Evolutionary conservation across 1,140 invertebrate genomes (phyloP), one percentile per base, ranked within the genome.

Genomic region (Drosophila seguyi): DNA sequence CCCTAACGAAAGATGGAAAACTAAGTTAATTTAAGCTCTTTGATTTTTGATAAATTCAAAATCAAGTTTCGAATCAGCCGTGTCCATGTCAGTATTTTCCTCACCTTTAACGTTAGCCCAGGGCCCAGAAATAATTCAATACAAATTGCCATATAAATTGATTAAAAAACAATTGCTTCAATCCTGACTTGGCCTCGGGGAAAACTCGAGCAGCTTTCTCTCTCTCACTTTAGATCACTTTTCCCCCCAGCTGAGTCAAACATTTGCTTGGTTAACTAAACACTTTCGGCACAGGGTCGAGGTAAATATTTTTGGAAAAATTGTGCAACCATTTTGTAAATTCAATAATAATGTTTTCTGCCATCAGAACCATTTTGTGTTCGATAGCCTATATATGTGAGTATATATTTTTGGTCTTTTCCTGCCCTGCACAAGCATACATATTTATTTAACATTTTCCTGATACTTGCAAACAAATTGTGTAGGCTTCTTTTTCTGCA

Each of bases 111-210:
- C 14, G 7, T 22, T 60, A 7, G 11, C 50, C 3, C 6, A 41
- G 42, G 34, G 27, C 38, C 18, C 4, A 18, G 11, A 18, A 18
- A 60, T 63, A 42, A 60, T 60, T 34, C 27, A 8, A 39, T n/a
- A 31, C 29, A 63, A 63, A 60, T 22, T 59, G 18, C 27, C 14
- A 60, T 42, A 31, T 42, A 22, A 63, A 60, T 41, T 65, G 29
- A 65, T 42, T 61, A 61, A 61, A 65, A 65, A 42, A 16, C 56
- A 65, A 63, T 60, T 41, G 36, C 25, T 18, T 14, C 39, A 31
- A 6, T 25, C 16, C 38, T 22, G 27, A 60, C 18, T 3, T 2
- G 0, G 36, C 38, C 48, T 11, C 1, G 16, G 16, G 48, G 55
- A 42, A 60, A 60, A 11, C 3, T 10, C 5, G 16, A 11, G 31